These are phyloP conservation scores for Porites lobata DNA, from an alignment of 92 coral and sea anemone species.

Conservation along the genomic window DNA sequence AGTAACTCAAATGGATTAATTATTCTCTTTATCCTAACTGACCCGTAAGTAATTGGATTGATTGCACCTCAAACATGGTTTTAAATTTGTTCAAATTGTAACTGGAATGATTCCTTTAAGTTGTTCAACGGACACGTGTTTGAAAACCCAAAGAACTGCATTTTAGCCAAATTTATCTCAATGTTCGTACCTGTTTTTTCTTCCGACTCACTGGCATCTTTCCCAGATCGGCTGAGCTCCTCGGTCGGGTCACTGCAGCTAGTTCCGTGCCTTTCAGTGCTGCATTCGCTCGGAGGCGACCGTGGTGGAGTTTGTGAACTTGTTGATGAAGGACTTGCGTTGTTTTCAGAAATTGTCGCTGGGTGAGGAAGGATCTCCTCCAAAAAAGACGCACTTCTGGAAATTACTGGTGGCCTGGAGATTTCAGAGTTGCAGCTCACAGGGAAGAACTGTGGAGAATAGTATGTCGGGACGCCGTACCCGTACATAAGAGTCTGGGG, in stretches of 20 bases:
- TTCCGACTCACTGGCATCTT: slow-evolving; percentile 50
- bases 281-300: slow-evolving; percentile 36
- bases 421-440: slow-evolving; percentile 43
- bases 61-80: slow-evolving; percentile 21
- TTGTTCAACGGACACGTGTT: background rate
- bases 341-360: slow-evolving; percentile 15
- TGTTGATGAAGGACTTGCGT: slow-evolving; percentile 19
- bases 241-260: slow-evolving; percentile 9
- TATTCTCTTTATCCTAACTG: slow-evolving; percentile 25
- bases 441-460: slow-evolving; percentile 71
- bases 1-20: slow-evolving; percentile 4
- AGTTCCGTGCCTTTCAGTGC: slow-evolving; percentile 9
- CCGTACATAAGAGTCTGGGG: slow-evolving; percentile 71
- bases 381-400: slow-evolving; percentile 26
- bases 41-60: slow-evolving; percentile 42
- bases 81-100: slow-evolving; percentile 9
- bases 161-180: background rate
- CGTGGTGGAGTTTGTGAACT: slow-evolving; percentile 24
- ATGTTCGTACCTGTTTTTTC: slow-evolving; percentile 48
- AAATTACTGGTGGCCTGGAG: slow-evolving; percentile 54
- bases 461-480: slow-evolving; percentile 79
- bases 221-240: slow-evolving; percentile 16
- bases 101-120: background rate
- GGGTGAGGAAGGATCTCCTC: background rate
- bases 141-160: background rate